Base-by-base conservation (phyloP, 1,140 invertebrate species). In the Plutomurus gul region DNA sequence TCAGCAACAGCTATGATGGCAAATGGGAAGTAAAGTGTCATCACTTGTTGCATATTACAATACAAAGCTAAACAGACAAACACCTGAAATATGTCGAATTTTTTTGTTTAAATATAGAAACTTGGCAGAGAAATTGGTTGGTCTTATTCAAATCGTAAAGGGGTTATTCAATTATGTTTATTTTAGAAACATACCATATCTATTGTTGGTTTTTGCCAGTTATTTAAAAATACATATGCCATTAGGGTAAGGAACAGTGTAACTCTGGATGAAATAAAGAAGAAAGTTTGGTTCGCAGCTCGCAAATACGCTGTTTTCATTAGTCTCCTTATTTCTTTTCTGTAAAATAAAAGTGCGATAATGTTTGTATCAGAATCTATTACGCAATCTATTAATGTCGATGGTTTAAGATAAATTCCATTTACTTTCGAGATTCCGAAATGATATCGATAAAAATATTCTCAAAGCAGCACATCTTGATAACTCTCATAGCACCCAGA, bases 1-100 rank as follows among this genome's bases (percentile, higher is more conserved):
- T 93, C 91, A 0, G 92, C 89, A 72, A 92, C 86, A 86, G 90
- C 89, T 8, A 90, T 51, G 11, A 82, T 49, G 4, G 86, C 88
- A 77, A 85, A 85, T 2, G 89, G 88, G 77, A 89, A 87, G 78
- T 88, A 87, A 3, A 89, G 83, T 5, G 87, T 88, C 84, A 89
- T 85, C 25, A 85, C 84, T 30, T 87, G 79, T 20, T 87, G 84
- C 2, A 89, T 39, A 46, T 78, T 81, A 80, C 89, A 88, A 82
- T 87, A 86, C 37, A 89, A 81, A 8, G 87, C 82, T 49, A 87
- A 84, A 13, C 86, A 85, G 3, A 89, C 86, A 83, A 89, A 89
- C 6, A 86, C 85, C 27, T 60, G 6, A 13, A 27, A 60, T 1
- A 33, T n/a, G n/a, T n/a, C n/a, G n/a, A 13, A 30, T 20, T 3